Evolutionary conservation across 2,888 invertebrate genomes (phyloP).

Genomic region (Diarsia brunnea): DNA sequence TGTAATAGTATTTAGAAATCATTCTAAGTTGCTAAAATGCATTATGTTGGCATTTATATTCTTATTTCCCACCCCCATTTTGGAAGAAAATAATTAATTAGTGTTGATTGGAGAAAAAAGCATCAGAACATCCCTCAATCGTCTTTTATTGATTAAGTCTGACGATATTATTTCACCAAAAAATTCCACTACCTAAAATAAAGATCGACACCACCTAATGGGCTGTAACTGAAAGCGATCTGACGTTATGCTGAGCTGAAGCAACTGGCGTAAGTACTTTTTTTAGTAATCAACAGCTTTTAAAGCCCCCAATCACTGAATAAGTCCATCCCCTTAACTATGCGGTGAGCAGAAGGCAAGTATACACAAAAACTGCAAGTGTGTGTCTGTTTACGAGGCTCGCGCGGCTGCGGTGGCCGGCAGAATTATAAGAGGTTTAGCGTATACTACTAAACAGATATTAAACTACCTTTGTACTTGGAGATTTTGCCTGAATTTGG

Average conservation of each 20-base stretch:
- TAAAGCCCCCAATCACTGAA: not conserved
- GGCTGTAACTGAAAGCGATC: not conserved
- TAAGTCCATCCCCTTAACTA: constrained; percentile 79
- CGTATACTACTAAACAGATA: constrained; percentile 72
- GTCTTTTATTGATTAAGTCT: not conserved
- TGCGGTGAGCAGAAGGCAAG: constrained; percentile 86
- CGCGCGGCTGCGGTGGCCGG: constrained; percentile 71
- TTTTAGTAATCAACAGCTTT: not conserved
- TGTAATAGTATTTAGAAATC: too few species aligned
- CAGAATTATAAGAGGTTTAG: constrained; percentile 86
- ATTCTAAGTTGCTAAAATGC: not conserved
- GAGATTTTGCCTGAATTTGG: constrained; percentile 53
- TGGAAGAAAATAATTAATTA: not conserved
- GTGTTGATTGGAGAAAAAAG: not conserved
- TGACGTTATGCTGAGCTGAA: not conserved
- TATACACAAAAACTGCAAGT: constrained; percentile 88
- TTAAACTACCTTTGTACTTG: constrained; percentile 71
- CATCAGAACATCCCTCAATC: not conserved
- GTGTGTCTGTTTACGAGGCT: constrained; percentile 84
- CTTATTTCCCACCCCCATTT: not conserved
- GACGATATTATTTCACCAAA: too few species aligned
- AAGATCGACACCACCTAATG: not conserved
- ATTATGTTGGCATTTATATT: not conserved
- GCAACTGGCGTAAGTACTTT: not conserved
- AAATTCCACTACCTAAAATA: not conserved